These are phyloP conservation scores for Burhinus bistriatus DNA, from an alignment of 2,113 vertebrate genomes.

Conservation along the genomic window DNA sequence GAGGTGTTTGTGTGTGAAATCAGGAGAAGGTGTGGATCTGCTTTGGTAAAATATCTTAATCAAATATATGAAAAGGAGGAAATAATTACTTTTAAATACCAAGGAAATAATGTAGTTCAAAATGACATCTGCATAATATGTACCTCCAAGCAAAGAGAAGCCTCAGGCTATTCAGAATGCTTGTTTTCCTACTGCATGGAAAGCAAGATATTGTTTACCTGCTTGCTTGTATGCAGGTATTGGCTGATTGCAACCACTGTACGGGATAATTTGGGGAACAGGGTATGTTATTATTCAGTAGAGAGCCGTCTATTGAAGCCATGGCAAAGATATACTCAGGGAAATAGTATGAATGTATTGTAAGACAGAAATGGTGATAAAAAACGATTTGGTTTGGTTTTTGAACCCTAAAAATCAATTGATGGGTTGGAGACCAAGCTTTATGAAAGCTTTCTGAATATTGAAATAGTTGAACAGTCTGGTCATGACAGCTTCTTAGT, in stretches of 20 bases:
- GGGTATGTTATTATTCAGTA: background rate
- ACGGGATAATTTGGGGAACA: background rate
- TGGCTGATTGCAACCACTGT: background rate
- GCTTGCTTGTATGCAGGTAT: background rate
- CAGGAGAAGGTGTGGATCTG: background rate
- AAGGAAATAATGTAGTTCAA: background rate
- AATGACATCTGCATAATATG: rapidly evolving
- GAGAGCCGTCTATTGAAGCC: background rate
- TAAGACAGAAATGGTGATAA: background rate
- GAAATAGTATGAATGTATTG: background rate
- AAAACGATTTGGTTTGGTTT: background rate
- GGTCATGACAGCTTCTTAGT: background rate
- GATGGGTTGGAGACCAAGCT: background rate
- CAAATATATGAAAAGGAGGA: background rate
- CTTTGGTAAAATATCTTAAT: background rate
- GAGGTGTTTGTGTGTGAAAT: background rate
- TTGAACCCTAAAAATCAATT: background rate
- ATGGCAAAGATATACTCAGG: background rate
- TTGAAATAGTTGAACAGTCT: background rate
- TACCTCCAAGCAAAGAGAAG: background rate
- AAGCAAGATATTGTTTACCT: background rate
- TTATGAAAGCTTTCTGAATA: background rate
- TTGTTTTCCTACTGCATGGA: background rate
- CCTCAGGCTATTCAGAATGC: background rate
- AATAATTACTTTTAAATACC: background rate